Evolutionary conservation across 2,113 vertebrate genomes (phyloP).

Genomic region (Chaenogobius annularis): DNA sequence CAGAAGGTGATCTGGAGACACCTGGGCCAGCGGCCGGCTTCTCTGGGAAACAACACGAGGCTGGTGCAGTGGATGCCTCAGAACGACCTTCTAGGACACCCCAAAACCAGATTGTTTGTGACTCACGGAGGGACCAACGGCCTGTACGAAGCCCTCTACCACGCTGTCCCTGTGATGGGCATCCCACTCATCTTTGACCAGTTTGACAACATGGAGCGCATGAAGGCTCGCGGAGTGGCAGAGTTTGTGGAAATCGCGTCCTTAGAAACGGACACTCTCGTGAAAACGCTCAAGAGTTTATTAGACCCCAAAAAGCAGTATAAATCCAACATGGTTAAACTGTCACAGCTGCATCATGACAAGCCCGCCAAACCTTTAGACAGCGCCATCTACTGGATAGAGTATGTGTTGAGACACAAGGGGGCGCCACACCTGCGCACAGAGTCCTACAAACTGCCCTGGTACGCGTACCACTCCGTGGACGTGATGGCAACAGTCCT

Average conservation of each 20-base stretch:
- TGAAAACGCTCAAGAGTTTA: slow-evolving; percentile 50
- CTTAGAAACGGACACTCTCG: slow-evolving; percentile 48
- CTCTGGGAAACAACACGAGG: slow-evolving; percentile 63
- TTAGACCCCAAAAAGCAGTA: slow-evolving; percentile 55
- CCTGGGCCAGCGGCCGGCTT: slow-evolving; percentile 29
- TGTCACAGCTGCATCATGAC: slow-evolving; percentile 67
- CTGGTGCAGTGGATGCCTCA: slow-evolving; percentile 71
- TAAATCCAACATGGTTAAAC: slow-evolving; percentile 64
- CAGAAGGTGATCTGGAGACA: slow-evolving; percentile 75
- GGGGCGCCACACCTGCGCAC: slow-evolving; percentile 65
- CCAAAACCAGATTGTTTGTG: slow-evolving; percentile 64
- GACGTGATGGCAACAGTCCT: slow-evolving; percentile 50
- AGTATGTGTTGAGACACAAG: slow-evolving; percentile 69
- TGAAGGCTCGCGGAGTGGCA: slow-evolving; percentile 51
- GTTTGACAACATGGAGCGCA: slow-evolving; percentile 59
- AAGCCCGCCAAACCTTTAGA: slow-evolving; percentile 63
- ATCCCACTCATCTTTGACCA: slow-evolving; percentile 71
- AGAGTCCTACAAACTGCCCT: slow-evolving; percentile 56
- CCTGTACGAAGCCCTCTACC: slow-evolving; percentile 67
- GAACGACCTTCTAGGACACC: slow-evolving; percentile 67
- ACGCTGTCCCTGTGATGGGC: slow-evolving; percentile 63
- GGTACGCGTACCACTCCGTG: slow-evolving; percentile 52
- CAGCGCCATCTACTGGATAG: slow-evolving; percentile 67
- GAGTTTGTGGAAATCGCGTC: slow-evolving; percentile 54
- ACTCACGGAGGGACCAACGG: slow-evolving; percentile 68